Evolutionary conservation across 2,888 invertebrate species (phyloP), one percentile per base, ranked within the genome.

Genomic region (Eurois occulta): DNA sequence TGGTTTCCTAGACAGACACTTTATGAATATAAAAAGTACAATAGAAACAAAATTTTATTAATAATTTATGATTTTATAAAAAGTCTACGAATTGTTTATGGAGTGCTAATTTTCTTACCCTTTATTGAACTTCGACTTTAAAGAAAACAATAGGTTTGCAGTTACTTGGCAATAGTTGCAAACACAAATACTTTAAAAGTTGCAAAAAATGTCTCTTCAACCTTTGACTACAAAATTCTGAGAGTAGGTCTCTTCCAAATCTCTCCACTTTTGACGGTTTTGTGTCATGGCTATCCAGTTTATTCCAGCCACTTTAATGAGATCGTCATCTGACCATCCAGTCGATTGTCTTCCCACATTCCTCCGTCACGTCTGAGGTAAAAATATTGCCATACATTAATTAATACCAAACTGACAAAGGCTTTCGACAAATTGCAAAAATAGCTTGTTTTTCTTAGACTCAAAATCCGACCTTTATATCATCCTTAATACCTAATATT

Each of bases 71-170:
- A 35, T 75, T n/a, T 48, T n/a, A 13, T 38, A 46, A 38, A 38
- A 64, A 32, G 32, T 60, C 1, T 32, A 32, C 32, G 18, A 60
- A 60, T 8, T 60, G 3, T 32, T n/a, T 32, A 60, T 43, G 18
- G 32, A n/a, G 35, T 70, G 80, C 11, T 64, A 79, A 52, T 70
- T 62, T 18, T 24, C 18, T 28, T 77, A n/a, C 11, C n/a, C 48
- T 78, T 78, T 77, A 72, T 2, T 70, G 62, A 55, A 72, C 65
- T 58, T 80, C 72, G 72, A 58, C n/a, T 58, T 65, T 58, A 38
- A 65, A 48, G 1, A 65, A 28, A 28, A 58, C 28, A 58, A 28
- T 18, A 16, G 2, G 1, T 28, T 58, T 16, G 16, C 7, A 58
- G 16, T 28, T 58, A 3, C 18, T 58, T 58, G 28, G 16, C 28